Conservation (phyloP, 2,797 vertebrate species). For the Acanthiza pusilla region DNA sequence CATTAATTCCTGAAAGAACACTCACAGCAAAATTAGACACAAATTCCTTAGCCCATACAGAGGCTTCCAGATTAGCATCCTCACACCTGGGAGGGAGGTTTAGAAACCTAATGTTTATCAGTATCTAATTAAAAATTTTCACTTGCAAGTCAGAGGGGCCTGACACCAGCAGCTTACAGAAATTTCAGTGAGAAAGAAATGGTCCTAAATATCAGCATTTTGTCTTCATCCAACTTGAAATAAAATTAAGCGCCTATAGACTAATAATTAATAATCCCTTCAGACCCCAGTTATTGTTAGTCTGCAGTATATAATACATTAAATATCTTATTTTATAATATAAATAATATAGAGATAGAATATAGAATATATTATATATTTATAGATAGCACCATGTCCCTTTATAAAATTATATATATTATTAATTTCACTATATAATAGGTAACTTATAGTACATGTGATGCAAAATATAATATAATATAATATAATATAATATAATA, state of each 20-base stretch:
- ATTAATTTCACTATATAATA: not conserved
- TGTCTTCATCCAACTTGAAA: not conserved
- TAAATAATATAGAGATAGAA: not conserved
- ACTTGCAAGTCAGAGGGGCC: not conserved
- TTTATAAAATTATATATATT: not conserved
- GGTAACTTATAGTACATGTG: not conserved
- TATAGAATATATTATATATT: not conserved
- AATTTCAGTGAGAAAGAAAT: not conserved
- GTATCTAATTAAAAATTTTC: not conserved
- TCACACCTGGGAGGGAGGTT: not conserved
- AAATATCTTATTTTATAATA: not conserved
- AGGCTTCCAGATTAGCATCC: not conserved
- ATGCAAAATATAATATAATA: no score
- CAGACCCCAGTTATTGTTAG: not conserved
- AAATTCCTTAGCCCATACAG: not conserved
- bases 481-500: no score
- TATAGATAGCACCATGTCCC: not conserved
- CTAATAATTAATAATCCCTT: not conserved
- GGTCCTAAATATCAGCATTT: not conserved
- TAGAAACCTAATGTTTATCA: not conserved
- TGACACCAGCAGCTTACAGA: not conserved
- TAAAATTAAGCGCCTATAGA: not conserved
- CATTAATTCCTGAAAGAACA: not conserved
- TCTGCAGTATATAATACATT: not conserved
- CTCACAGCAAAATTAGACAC: not conserved